Conservation (phyloP, 1,140 invertebrate species). For the Drosophila yakuba region DNA sequence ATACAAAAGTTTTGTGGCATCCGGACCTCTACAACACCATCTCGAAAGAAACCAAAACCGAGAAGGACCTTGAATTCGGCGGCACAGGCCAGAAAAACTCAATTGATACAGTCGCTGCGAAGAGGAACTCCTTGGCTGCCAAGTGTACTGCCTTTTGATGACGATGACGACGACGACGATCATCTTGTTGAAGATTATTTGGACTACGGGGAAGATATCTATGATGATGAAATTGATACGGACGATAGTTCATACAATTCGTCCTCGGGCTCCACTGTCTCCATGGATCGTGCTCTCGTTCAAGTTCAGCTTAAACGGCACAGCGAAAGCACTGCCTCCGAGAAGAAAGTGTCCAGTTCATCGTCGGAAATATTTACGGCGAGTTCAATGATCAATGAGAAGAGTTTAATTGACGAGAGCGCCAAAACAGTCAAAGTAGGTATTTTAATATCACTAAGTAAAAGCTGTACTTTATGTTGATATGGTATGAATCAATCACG, state of each 20-base stretch:
- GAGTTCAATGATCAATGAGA: not conserved
- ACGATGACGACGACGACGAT: constrained; percentile 3
- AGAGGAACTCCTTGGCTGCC: constrained; percentile 7
- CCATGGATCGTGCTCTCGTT: not conserved
- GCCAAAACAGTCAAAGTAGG: not conserved
- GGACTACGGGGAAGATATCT: not conserved
- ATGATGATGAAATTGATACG: not conserved
- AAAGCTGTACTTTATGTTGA: too few relatives aligned
- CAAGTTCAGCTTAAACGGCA: constrained; percentile 8
- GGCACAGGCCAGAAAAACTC: constrained; percentile 10
- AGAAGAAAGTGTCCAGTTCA: constrained; percentile 2
- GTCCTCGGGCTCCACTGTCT: not conserved
- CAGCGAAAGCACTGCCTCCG: not conserved
- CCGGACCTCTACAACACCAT: too few relatives aligned
- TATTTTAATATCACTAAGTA: not conserved
- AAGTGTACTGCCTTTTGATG: too few relatives aligned
- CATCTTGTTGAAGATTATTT: constrained; percentile 2
- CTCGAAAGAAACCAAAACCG: not conserved
- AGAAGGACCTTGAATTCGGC: not conserved
- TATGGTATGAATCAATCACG: too few relatives aligned
- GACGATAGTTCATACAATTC: not conserved
- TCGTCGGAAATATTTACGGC: constrained; percentile 22
- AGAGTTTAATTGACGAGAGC: not conserved
- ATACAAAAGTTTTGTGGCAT: constrained; percentile 35
- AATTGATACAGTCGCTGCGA: constrained; percentile 2